Percentiles rank a stretch among this genome's conserved stretches.
Evolutionary conservation across 1,140 invertebrate genomes (phyloP).

Genomic region (Drosophila parvula): DNA sequence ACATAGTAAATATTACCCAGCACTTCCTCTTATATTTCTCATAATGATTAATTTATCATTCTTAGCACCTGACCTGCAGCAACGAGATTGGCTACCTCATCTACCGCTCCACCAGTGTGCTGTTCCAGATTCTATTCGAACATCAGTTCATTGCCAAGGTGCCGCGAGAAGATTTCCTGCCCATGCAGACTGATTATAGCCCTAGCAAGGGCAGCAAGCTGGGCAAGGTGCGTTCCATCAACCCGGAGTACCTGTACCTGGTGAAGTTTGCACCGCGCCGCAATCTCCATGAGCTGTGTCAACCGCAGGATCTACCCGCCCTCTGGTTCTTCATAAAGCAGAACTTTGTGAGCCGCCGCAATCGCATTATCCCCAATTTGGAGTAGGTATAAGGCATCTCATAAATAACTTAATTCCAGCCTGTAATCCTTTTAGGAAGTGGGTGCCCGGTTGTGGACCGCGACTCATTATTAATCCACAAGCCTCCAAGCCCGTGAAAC

Average conservation of each 20-base stretch:
- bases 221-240: constrained; percentile 80
- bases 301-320: constrained; percentile 84
- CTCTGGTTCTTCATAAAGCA: constrained; percentile 87
- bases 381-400: constrained; percentile 84
- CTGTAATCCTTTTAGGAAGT: constrained; percentile 84
- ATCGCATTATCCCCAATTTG: constrained; percentile 86
- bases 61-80: constrained; percentile 70
- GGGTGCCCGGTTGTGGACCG: constrained; percentile 87
- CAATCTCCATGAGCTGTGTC: constrained; percentile 84
- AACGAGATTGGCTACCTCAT: constrained; percentile 79
- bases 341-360: constrained; percentile 85
- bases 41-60: not conserved
- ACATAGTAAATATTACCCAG: constrained; percentile 83
- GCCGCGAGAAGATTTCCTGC: constrained; percentile 85
- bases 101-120: constrained; percentile 84
- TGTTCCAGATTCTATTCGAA: constrained; percentile 86
- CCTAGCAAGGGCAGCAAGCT: constrained; percentile 62
- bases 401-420: not conserved
- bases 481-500: constrained; percentile 9
- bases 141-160: constrained; percentile 85
- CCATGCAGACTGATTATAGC: constrained; percentile 84
- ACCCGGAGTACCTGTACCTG: constrained; percentile 85
- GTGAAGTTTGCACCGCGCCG: constrained; percentile 85
- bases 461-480: constrained; percentile 85
- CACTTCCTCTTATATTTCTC: not conserved